Evolutionary conservation across 1,140 invertebrate genomes (phyloP), one percentile per base, ranked within the genome.

Genomic region (Chironomus striatipennis): DNA sequence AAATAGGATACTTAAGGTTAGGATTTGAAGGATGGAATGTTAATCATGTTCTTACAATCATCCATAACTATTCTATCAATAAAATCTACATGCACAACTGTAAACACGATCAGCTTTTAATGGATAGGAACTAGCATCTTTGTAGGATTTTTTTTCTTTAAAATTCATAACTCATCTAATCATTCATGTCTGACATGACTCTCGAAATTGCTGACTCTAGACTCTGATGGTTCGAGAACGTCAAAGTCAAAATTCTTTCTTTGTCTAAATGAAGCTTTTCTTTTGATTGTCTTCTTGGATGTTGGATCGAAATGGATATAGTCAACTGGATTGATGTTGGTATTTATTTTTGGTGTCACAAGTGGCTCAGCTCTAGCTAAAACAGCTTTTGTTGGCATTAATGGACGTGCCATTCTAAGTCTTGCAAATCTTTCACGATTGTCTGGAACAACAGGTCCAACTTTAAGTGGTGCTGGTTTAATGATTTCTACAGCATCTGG

Each of bases 401-500:
- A 12, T 20, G 65, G 65, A 20, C 65, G 65, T 20, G 17, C 65
- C 17, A 20, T 70, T 20, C 65, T 18, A 1, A 70, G 18, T 18
- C 65, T 4, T 18, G 65, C 65, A 70, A 70, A 70, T 20, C 18
- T 70, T 10, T 70, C 65, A 70, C 20, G 65, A 18, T 70, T 70
- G 18, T 70, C 18, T 5, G 47, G 12, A 5, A 57, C 12, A n/a
- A 57, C 12, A 12, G 47, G 47, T n/a, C 12, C 47, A n/a, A 15
- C 12, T 57, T 57, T 57, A n/a, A 70, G n/a, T 70, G 17, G 18
- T 10, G 17, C n/a, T 17, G n/a, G 17, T 17, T 67, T 9, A 8
- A 67, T 21, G 65, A 8, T 10, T 17, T 21, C 17, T 20, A 18
- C 24, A 34, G 24, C 24, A 34, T 34, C 24, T 20, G 18, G n/a